phyloP scores from a whole-genome alignment of 2,113 vertebrate genomes.

The Microcebus ravelobensis region DNA sequence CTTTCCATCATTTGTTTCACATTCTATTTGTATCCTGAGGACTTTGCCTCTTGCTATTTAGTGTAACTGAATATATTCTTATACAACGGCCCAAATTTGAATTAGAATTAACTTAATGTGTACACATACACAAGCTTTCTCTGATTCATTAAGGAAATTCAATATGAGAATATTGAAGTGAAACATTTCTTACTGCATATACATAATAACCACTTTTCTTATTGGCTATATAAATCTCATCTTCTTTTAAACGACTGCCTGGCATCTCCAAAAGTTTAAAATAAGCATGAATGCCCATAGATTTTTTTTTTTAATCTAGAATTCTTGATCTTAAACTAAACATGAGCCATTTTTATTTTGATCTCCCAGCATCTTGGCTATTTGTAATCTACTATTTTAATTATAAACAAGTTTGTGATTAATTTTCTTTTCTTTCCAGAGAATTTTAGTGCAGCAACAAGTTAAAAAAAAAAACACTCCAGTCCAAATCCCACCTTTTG shows the following conservation, averaged over 20 bases:
- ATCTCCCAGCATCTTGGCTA: neutral
- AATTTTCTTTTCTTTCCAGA: conserved; percentile 12
- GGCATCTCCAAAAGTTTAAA: neutral
- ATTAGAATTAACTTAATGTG: neutral
- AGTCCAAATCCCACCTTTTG: neutral
- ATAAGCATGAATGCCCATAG: neutral
- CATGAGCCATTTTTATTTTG: neutral
- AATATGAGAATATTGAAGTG: neutral
- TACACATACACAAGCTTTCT: neutral
- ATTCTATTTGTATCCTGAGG: neutral
- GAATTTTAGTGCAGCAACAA: neutral
- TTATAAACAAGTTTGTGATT: conserved; percentile 18
- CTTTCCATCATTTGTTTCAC: neutral
- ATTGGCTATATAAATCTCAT: neutral
- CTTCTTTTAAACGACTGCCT: conserved; percentile 22
- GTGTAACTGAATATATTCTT: neutral
- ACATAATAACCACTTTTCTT: neutral
- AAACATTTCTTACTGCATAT: neutral
- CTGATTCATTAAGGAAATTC: conserved; percentile 14
- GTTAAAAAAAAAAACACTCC: neutral
- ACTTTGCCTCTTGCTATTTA: neutral
- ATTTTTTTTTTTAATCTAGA: neutral
- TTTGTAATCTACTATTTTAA: neutral
- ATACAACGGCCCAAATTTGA: neutral
- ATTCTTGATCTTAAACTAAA: conserved; percentile 32